Conservation (phyloP, 1,140 invertebrate genomes). For the Phthorimaea operculella region DNA sequence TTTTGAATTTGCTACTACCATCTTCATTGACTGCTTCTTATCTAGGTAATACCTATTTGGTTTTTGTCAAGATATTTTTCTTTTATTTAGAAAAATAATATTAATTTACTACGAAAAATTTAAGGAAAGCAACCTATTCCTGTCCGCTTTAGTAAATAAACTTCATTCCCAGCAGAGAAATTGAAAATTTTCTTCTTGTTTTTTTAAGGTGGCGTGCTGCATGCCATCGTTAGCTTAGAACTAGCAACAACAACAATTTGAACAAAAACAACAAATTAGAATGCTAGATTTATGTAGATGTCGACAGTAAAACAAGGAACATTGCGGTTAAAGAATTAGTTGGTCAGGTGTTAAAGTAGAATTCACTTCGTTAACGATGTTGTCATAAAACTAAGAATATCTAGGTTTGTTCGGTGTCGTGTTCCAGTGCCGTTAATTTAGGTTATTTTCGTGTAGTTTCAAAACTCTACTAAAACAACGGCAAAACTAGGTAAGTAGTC, state of each 20-base stretch:
- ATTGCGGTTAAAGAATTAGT: constrained; percentile 1
- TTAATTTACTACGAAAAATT: too few relatives aligned
- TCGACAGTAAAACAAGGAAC: constrained; percentile 7
- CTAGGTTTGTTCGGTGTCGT: background rate
- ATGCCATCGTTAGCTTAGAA: constrained; percentile 14
- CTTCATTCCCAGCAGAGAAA: background rate
- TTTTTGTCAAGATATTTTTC: too few relatives aligned
- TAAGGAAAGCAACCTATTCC: too few relatives aligned
- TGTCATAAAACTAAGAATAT: constrained; percentile 2
- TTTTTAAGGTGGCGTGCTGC: constrained; percentile 16
- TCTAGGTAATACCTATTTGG: too few relatives aligned
- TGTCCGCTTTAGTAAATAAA: too few relatives aligned
- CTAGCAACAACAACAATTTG: constrained; percentile 9
- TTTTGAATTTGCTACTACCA: too few relatives aligned
- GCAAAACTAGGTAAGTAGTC: too few relatives aligned
- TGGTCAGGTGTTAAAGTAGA: background rate
- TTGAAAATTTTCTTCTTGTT: background rate
- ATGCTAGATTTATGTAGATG: constrained; percentile 17
- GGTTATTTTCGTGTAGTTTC: too few relatives aligned
- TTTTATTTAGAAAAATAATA: too few relatives aligned
- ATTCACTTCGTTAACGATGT: background rate
- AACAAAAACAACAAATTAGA: background rate
- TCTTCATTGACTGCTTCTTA: too few relatives aligned
- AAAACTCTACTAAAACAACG: too few relatives aligned
- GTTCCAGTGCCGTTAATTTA: background rate